Percentiles rank a stretch among this genome's conserved stretches.
These are phyloP conservation scores for Microcebus ravelobensis DNA, from an alignment of 2,113 vertebrate species.

Conservation along the genomic window DNA sequence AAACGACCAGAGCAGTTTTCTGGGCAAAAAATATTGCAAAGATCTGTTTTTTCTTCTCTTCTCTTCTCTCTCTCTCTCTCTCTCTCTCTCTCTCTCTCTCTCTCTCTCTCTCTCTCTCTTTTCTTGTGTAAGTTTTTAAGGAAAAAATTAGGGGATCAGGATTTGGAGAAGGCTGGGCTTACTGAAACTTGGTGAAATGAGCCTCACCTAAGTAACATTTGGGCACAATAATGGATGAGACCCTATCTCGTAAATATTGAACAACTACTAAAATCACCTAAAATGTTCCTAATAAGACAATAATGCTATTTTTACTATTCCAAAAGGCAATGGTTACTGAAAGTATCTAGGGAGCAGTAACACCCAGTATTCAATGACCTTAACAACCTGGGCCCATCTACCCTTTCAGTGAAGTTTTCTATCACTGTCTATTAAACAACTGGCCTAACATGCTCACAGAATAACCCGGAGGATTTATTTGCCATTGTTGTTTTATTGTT, in stretches of 20 bases:
- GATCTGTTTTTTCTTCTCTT: background rate
- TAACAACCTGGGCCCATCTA: background rate
- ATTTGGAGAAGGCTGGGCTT: background rate
- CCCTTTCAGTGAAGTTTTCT: background rate
- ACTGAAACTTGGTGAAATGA: background rate
- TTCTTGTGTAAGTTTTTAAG: background rate
- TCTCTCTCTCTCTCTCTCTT: too few relatives aligned
- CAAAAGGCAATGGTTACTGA: background rate
- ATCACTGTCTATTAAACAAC: background rate
- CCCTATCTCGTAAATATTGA: background rate
- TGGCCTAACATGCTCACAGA: background rate
- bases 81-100: too few relatives aligned
- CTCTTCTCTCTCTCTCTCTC: too few relatives aligned
- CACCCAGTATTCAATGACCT: background rate
- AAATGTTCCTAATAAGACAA: background rate
- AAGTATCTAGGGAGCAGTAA: background rate
- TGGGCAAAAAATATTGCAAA: background rate
- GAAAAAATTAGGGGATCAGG: rapidly evolving
- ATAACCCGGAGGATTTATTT: background rate
- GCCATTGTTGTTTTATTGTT: background rate
- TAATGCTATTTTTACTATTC: background rate
- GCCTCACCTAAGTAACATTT: background rate
- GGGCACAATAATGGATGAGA: too few relatives aligned
- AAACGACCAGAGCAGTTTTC: background rate
- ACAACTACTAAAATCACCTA: background rate